A percentile compares a stretch with the other conserved stretches of the same genome.
Evolutionary conservation across 92 coral and sea anemone genomes (phyloP).

Genomic region (Isaurus tuberculatus): DNA sequence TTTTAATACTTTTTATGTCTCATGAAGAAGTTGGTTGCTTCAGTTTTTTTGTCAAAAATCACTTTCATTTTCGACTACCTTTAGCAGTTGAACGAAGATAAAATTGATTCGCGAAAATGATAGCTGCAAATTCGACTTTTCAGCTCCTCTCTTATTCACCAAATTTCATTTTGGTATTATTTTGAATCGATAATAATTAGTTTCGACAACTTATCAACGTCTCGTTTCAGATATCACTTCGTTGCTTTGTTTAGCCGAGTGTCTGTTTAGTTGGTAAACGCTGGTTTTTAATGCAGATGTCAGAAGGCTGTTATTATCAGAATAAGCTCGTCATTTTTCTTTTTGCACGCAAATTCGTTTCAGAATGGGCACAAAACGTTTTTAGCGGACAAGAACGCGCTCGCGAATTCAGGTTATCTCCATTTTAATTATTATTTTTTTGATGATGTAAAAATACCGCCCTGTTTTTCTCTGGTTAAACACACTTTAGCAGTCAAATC

Average conservation of each 20-base stretch:
- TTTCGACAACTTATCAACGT: neutral
- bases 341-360: neutral
- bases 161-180: neutral
- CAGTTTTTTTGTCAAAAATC: too few species aligned
- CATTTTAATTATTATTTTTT: neutral
- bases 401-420: neutral
- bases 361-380: neutral
- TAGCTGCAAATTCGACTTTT: neutral
- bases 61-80: too few species aligned
- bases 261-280: neutral
- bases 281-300: neutral
- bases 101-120: neutral
- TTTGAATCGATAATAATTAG: neutral
- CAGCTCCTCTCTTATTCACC: neutral
- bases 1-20: too few species aligned
- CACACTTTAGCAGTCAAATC: conserved; percentile 17
- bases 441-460: neutral
- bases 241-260: neutral
- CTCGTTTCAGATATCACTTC: neutral
- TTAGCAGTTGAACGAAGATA: too few species aligned
- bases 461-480: neutral
- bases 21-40: too few species aligned
- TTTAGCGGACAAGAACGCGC: conserved; percentile 8
- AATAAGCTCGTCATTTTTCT: neutral
- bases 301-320: neutral